Evolutionary conservation across 2,888 invertebrate genomes (phyloP), one percentile per base, ranked within the genome.

Genomic region (Dorcus hopei): DNA sequence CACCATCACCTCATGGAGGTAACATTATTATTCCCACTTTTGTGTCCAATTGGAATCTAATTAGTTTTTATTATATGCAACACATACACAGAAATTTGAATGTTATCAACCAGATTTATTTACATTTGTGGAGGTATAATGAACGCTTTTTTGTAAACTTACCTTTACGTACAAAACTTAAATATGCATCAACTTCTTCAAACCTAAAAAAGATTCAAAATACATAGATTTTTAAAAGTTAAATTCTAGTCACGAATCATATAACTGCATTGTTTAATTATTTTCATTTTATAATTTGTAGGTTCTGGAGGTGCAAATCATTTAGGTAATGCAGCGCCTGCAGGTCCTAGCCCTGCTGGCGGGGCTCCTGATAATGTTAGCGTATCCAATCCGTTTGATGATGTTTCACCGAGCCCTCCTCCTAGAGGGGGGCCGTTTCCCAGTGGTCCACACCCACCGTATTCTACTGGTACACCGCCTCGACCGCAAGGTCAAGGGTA

Each of bases 351-450:
- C 70, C 77, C 78, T 70, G 77, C 77, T 65, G 76, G 76, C 70
- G 81, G 80, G 76, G 76, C 75, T 63, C 81, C 81, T 74, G 90
- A 90, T 85, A 90, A 90, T 83, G 87, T 91, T 78, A 90, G 85
- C 85, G 90, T 90, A 80, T 90, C 89, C 80, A 91, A 91, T 84
- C 91, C 91, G 70, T 91, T 91, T 84, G 91, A 91, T 81, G 91
- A 91, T 83, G 83, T 84, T 66, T 85, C 85, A 77, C 84, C 85
- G 51, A 78, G 78, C 67, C 77, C 77, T 61, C 74, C 77, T 62
- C 71, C 70, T 43, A 70, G 74, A 58, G 69, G 77, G 58, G 77
- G 74, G 58, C 77, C 77, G 59, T 77, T 76, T 66, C 74, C 77
- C 59, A 72, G 76, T 63, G 69, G 82, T 64, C 77, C 77, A 63